Evolutionary conservation across 2,888 invertebrate species (phyloP), one percentile per base, ranked within the genome.

Genomic region (Chloromyia formosa): DNA sequence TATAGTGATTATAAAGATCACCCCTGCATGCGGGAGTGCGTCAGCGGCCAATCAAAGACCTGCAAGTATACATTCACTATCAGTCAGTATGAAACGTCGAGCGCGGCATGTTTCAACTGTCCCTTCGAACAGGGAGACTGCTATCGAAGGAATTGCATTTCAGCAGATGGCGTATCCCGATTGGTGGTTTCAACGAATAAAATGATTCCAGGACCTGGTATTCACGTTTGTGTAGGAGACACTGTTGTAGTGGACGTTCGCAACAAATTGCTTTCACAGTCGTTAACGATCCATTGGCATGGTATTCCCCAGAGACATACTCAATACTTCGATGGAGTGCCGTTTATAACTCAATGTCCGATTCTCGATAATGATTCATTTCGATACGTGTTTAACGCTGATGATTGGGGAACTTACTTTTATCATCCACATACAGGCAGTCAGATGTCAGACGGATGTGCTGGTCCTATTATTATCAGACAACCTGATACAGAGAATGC

Each of bases 211-310:
- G 88, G 87, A 20, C 88, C 88, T 0, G 75, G 83, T 9, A 86
- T 88, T 60, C 85, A 87, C 81, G 86, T 86, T 7, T 95, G 95
- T 82, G 88, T 91, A 80, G 90, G 92, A 18, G 96, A 96, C 82
- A 88, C 89, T 40, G 86, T 95, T 1, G 88, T 93, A 35, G 93
- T 95, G 0, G 94, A 94, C 80, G 92, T 95, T 10, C 88, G 89
- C 73, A 96, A 96, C 82, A 87, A 88, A 71, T 85, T 95, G 82
- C 88, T 89, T 81, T 91, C 92, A 0, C 93, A 94, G 81, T 91
- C 91, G 1, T 93, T 94, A 0, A 90, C 92, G 0, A 89, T 96
- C 23, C 96, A 96, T 82, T 96, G 95, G 95, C 96, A 96, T 81
- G 96, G 96, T 0, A 90, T 92, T 80, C 93, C 93, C 81, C 93